Percentiles rank a stretch among this genome's conserved stretches.
Evolutionary conservation across 2,797 vertebrate genomes (phyloP).

Genomic region (Morus bassanus): DNA sequence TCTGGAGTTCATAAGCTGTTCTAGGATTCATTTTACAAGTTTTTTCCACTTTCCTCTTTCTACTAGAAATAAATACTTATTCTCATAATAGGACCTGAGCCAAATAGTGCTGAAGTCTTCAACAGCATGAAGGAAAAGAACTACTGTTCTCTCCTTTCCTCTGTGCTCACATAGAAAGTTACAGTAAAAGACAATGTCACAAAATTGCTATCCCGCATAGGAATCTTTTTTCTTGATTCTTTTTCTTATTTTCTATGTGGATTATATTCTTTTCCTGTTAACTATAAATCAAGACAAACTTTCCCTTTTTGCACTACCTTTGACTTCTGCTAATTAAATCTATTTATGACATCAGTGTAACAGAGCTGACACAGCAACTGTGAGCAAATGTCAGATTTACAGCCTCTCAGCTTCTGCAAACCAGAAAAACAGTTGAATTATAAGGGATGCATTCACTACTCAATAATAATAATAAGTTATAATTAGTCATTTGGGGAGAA

Average conservation of each 20-base stretch:
- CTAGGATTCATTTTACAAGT: neutral
- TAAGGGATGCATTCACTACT: neutral
- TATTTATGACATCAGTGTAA: neutral
- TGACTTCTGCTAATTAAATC: neutral
- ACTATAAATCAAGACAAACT: neutral
- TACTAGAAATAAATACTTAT: neutral
- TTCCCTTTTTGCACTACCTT: neutral
- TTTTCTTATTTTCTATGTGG: neutral
- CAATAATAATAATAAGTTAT: neutral
- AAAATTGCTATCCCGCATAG: neutral
- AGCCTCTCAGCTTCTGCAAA: neutral
- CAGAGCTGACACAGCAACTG: neutral
- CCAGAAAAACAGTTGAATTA: neutral
- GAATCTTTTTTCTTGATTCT: neutral
- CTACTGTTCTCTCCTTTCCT: neutral
- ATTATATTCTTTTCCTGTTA: neutral
- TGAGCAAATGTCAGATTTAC: neutral
- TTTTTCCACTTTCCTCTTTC: neutral
- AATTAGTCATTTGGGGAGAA: neutral
- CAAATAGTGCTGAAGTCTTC: neutral
- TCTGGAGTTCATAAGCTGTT: neutral
- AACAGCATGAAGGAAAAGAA: neutral
- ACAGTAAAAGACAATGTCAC: neutral
- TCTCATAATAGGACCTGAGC: neutral
- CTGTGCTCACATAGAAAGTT: neutral